Evolutionary conservation across 2,797 vertebrate genomes (phyloP).

Genomic region (Choloepus didactylus): DNA sequence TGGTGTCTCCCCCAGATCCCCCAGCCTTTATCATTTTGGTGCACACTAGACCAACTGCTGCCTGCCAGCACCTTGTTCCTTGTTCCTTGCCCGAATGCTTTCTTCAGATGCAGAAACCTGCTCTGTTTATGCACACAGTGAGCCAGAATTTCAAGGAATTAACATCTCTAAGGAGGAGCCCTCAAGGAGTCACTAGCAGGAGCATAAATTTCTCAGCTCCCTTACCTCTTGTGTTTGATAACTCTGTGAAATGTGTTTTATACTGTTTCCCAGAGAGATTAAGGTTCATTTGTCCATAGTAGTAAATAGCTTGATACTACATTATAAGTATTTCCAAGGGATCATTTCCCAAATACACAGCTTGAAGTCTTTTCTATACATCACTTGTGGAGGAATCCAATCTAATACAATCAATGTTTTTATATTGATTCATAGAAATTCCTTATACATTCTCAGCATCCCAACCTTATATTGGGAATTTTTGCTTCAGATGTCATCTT

Average conservation of each 20-base stretch:
- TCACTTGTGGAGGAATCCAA: background rate
- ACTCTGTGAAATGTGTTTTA: background rate
- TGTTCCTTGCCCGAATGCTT: background rate
- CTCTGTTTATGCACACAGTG: background rate
- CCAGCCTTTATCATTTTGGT: background rate
- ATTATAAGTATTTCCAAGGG: background rate
- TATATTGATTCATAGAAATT: background rate
- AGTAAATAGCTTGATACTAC: background rate
- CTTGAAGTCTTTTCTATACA: constrained; percentile 27
- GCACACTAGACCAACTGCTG: background rate
- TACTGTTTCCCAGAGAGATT: background rate
- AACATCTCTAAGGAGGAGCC: background rate
- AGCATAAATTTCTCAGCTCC: background rate
- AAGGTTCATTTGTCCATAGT: background rate
- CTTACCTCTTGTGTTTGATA: background rate
- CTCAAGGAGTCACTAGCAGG: background rate
- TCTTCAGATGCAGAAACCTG: background rate
- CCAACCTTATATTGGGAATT: background rate
- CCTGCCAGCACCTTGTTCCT: background rate
- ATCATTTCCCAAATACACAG: background rate
- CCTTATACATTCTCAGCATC: background rate
- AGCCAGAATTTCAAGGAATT: background rate
- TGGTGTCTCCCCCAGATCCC: background rate
- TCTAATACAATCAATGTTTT: background rate
- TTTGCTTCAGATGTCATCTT: background rate